Percentiles rank a stretch among this genome's conserved stretches.
Conservation (phyloP, 2,888 invertebrate species). For the Cremastinae sp. region DNA sequence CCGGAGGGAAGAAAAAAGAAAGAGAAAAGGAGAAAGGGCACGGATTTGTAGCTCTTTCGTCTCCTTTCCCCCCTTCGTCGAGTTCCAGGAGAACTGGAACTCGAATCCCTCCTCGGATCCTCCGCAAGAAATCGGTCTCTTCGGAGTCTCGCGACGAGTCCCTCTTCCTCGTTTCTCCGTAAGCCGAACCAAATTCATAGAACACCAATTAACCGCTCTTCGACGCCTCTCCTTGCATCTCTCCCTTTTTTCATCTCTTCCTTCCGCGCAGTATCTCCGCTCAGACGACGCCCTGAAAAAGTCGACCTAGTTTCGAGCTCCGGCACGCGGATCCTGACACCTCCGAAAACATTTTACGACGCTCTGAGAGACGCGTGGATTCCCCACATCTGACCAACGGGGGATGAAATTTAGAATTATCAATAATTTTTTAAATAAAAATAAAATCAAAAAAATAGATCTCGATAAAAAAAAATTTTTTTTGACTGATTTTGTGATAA, state of each 20-base stretch:
- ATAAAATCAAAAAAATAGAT: too few species aligned
- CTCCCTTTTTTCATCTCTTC: slow-evolving; percentile 20
- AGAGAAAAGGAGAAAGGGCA: slow-evolving; percentile 40
- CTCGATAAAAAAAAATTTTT: too few species aligned
- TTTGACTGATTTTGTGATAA: too few species aligned
- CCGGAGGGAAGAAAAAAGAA: slow-evolving; percentile 7
- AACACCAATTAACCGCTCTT: slow-evolving; percentile 78
- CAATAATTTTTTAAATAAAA: too few species aligned
- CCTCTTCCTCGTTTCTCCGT: slow-evolving; percentile 74
- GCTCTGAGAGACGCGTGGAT: too few species aligned
- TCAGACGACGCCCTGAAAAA: slow-evolving; percentile 64
- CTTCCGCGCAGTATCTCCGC: slow-evolving; percentile 63
- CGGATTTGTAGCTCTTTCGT: slow-evolving; percentile 35
- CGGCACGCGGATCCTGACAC: slow-evolving; percentile 53
- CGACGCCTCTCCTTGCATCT: slow-evolving; percentile 63
- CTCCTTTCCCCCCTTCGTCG: slow-evolving; percentile 21
- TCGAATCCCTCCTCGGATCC: slow-evolving; percentile 57
- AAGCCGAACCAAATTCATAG: slow-evolving; percentile 78
- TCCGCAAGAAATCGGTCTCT: slow-evolving; percentile 40
- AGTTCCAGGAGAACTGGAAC: slow-evolving; percentile 29
- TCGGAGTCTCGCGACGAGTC: slow-evolving; percentile 47
- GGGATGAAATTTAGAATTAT: too few species aligned
- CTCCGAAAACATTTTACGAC: slow-evolving; percentile 52
- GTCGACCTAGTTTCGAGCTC: slow-evolving; percentile 70
- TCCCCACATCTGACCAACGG: too few species aligned